Evolutionary conservation across 2,113 vertebrate genomes (phyloP), one percentile per base, ranked within the genome.

Genomic region (Menura novaehollandiae): DNA sequence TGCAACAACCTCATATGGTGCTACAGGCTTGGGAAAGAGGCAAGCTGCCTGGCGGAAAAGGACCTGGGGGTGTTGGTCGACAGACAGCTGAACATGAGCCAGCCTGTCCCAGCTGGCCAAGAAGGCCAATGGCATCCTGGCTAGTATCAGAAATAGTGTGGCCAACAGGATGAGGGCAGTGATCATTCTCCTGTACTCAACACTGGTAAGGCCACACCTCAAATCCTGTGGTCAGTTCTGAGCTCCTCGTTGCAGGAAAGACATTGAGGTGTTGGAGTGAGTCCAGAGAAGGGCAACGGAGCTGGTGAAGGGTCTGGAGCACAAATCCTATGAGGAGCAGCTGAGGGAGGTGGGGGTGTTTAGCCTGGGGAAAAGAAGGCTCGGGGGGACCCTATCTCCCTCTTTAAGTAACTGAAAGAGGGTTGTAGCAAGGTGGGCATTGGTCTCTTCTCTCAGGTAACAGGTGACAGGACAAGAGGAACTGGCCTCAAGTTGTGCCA

Each of bases 121-220:
- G 39, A 24, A 53, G 8, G 7, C 6, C 14, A 22, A 0, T 33
- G 37, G 3, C 27, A 60, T 10, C 73, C 13, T 41, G 58, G 16
- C 2, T 13, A 49, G n/a, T 2, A 21, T 63, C 24, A 49, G 41
- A 0, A 41, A 10, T 15, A 2, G 6, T 15, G 41, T 26, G n/a
- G 58, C 16, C 41, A 63, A 13, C 24, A 27, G 3, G 10, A 21
- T 0, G 3, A 17, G 20, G 41, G 14, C 20, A 72, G 7, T 0
- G n/a, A 55, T 12, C 9, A 4, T 26, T 6, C 2, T 10, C 9
- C 16, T 30, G 19, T 13, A 21, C 4, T 30, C 0, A 0, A 16
- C 23, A 11, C 10, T 30, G n/a, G 4, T 26, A n/a, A 79, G 15
- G 47, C 16, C 2, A 2, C 16, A 18, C 17, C 49, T 47, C 13